These are phyloP conservation scores for Halcyon chelicuti DNA, from an alignment of 2,797 vertebrate species.

Conservation along the genomic window DNA sequence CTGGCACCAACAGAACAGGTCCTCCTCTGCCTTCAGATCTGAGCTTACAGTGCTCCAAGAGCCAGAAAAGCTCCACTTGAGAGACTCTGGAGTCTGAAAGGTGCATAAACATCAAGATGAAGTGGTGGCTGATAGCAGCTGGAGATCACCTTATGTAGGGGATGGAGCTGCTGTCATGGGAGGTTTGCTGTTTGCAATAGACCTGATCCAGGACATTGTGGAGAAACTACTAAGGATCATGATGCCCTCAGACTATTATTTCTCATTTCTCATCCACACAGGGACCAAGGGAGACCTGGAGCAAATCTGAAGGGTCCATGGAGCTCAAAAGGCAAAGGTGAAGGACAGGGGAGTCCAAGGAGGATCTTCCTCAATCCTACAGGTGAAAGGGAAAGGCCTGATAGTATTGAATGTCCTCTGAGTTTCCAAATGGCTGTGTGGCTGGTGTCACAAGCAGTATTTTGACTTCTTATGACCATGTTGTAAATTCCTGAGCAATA, in stretches of 20 bases:
- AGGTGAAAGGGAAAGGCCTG: neutral
- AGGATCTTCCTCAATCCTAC: neutral
- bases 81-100: neutral
- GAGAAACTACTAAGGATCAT: neutral
- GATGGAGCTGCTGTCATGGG: neutral
- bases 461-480: neutral
- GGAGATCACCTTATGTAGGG: neutral
- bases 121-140: neutral
- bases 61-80: neutral
- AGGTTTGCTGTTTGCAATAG: neutral
- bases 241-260: neutral
- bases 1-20: neutral
- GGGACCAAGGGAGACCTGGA: neutral
- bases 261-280: neutral
- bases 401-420: neutral
- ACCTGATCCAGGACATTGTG: neutral
- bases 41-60: neutral
- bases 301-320: neutral
- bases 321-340: neutral
- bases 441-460: neutral
- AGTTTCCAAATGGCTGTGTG: neutral
- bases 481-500: neutral
- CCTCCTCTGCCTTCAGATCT: neutral
- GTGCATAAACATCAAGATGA: neutral
- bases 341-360: neutral